phyloP scores from a whole-genome alignment of 2,888 invertebrate genomes.

The Eristalinus sepulchralis region DNA sequence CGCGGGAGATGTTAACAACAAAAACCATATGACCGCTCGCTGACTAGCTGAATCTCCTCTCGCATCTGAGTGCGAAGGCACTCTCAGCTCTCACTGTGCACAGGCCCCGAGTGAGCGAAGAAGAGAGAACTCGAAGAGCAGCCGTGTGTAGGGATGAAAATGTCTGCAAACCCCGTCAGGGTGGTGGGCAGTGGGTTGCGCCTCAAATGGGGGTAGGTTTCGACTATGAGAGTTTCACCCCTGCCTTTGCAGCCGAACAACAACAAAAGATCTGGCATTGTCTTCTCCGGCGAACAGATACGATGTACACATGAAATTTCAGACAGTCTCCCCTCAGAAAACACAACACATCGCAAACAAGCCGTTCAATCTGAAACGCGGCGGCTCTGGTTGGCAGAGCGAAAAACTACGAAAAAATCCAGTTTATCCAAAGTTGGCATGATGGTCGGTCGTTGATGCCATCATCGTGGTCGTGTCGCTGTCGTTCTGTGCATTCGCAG shows the following conservation, averaged over 20 bases:
- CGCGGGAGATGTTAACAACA: constrained; percentile 45
- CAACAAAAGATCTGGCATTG: constrained; percentile 44
- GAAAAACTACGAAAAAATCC: constrained; percentile 77
- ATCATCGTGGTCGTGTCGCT: constrained; percentile 48
- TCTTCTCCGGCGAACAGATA: constrained; percentile 43
- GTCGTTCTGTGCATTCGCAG: constrained; percentile 42
- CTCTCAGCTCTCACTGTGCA: constrained; percentile 9
- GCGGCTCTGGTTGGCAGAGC: constrained; percentile 16
- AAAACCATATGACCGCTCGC: constrained; percentile 41
- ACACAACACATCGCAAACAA: constrained; percentile 52
- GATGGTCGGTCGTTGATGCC: constrained; percentile 76
- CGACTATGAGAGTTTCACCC: not conserved
- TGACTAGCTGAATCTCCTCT: constrained; percentile 40
- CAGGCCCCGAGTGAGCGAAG: constrained; percentile 1
- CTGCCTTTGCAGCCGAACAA: constrained; percentile 1
- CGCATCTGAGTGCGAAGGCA: constrained; percentile 26
- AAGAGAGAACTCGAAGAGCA: not conserved
- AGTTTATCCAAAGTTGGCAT: constrained; percentile 81
- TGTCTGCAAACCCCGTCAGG: constrained; percentile 37
- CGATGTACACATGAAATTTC: constrained; percentile 42
- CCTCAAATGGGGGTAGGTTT: constrained; percentile 1
- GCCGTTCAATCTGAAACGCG: constrained; percentile 1
- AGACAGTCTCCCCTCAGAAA: constrained; percentile 36
- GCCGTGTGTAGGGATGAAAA: constrained; percentile 44
- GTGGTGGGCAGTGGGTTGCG: constrained; percentile 15